Evolutionary conservation across 2,888 invertebrate genomes (phyloP), one percentile per base, ranked within the genome.

Genomic region (Cactoblastis cactorum): DNA sequence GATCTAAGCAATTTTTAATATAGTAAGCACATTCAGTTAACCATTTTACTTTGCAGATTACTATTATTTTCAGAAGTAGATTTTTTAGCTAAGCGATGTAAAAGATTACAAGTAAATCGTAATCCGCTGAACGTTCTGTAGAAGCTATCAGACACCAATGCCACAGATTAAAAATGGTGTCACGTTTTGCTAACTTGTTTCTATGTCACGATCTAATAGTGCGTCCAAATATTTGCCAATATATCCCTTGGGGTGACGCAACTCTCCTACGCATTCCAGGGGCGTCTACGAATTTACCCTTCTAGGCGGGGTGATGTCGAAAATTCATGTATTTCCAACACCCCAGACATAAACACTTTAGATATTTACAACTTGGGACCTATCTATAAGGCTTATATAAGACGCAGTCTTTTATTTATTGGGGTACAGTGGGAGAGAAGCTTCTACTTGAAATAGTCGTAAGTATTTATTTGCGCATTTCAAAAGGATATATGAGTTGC

Each of bases 341-440:
- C 57, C 56, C 51, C 56, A 59, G 55, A 61, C 58, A 63, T 57
- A 63, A 65, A 62, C 59, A 63, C 56, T 59, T 58, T 49, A 58
- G 64, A 69, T 63, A 63, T 67, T 63, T 64, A 60, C 59, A 51
- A 53, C 49, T 51, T 32, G 50, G 56, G 51, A 56, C 58, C 54
- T 58, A 59, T 56, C 54, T 58, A 59, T 56, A 55, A 51, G 52
- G 50, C 54, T 55, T 19, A 60, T 58, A 55, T 59, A 55, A 58
- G 56, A 57, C 56, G 56, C 49, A 41, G 32, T 45, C 49, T 56
- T 58, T 63, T 71, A 69, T 74, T 67, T 68, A 71, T 71, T 61
- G 57, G 58, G 55, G 54, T 62, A 51, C 52, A 58, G 52, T 37
- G 54, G 53, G 59, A 67, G 58, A 45, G 50, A 51, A 46, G 45